Conservation (phyloP, 2,888 invertebrate genomes). For the Netelia virgata region DNA sequence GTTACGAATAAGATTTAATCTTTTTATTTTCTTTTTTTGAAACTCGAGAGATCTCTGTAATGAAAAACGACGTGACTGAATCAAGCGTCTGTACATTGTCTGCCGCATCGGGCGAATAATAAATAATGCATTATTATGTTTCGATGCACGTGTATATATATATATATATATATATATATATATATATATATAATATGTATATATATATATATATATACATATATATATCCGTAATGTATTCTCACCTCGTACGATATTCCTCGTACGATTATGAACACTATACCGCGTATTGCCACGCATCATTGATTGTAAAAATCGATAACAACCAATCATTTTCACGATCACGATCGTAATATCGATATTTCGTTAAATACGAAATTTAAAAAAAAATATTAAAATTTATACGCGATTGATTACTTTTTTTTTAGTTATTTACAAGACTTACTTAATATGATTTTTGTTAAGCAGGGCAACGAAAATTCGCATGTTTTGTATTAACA, state of each 20-base stretch:
- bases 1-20: constrained; percentile 2
- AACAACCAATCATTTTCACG: constrained; percentile 16
- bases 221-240: constrained; percentile 72
- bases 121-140: constrained; percentile 80
- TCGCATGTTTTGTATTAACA: not conserved
- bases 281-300: not conserved
- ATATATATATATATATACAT: constrained; percentile 26
- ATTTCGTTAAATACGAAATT: not conserved
- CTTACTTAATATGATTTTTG: not conserved
- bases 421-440: not conserved
- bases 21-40: not conserved
- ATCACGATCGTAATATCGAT: constrained; percentile 11
- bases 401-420: not conserved
- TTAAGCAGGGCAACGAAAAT: not conserved
- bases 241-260: constrained; percentile 74
- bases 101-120: constrained; percentile 75
- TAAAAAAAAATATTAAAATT: not conserved
- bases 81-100: constrained; percentile 79
- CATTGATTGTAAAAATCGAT: constrained; percentile 29
- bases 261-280: constrained; percentile 64
- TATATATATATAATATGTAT: constrained; percentile 51
- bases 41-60: constrained; percentile 14
- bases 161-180: constrained; percentile 34
- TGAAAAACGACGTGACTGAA: constrained; percentile 67
- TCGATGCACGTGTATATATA: constrained; percentile 70